These are phyloP conservation scores for Thaleichthys pacificus DNA, from an alignment of 2,797 vertebrate species.

Conservation along the genomic window DNA sequence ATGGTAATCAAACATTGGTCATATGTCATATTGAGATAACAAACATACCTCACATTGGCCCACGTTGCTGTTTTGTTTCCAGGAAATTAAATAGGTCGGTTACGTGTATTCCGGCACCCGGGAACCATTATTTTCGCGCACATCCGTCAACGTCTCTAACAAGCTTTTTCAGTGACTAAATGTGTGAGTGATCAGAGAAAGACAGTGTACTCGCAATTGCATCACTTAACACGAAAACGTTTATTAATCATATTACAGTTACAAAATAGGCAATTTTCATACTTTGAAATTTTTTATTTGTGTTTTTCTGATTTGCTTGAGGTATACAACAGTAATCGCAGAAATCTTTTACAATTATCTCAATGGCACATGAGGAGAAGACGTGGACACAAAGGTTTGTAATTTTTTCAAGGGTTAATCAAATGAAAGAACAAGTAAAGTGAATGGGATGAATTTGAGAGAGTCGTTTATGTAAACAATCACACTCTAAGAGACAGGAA, in stretches of 20 bases:
- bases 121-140: too few relatives aligned
- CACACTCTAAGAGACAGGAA: background rate
- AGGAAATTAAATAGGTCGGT: too few relatives aligned
- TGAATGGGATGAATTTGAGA: background rate
- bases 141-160: too few relatives aligned
- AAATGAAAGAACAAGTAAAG: conserved; percentile 11
- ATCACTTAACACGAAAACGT: conserved; percentile 72
- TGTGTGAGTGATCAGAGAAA: background rate
- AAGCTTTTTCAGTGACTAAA: too few relatives aligned
- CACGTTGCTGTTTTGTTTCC: too few relatives aligned
- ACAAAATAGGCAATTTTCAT: conserved; percentile 70
- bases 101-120: too few relatives aligned
- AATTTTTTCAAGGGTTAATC: conserved; percentile 21
- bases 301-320: conserved; percentile 70
- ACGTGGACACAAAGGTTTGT: conserved; percentile 6
- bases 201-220: conserved; percentile 63
- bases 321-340: conserved; percentile 63
- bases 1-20: too few relatives aligned
- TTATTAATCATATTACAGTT: conserved; percentile 71
- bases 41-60: too few relatives aligned
- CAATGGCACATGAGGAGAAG: conserved; percentile 38
- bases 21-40: too few relatives aligned
- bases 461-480: background rate
- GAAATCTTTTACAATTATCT: conserved; percentile 35
- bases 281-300: conserved; percentile 50